Evolutionary conservation across 2,113 vertebrate species (phyloP).

Genomic region (Hemicordylus capensis): DNA sequence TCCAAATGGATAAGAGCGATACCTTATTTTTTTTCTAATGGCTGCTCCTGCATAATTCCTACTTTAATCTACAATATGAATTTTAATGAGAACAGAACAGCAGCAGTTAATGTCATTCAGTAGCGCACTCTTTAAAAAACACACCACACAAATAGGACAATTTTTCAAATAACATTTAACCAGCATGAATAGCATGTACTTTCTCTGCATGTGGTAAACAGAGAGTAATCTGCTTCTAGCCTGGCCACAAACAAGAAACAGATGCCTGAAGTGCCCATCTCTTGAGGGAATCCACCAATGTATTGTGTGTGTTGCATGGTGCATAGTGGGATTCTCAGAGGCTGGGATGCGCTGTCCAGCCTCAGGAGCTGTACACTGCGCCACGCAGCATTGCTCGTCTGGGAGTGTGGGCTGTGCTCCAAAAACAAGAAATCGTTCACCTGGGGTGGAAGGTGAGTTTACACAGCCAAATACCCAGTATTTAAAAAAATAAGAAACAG

Average conservation of each 20-base stretch:
- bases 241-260: background rate
- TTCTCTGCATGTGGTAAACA: background rate
- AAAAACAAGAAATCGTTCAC: no score
- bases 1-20: background rate
- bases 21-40: background rate
- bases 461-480: no score
- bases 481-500: no score
- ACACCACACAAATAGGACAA: background rate
- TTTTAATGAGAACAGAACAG: background rate
- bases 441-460: no score
- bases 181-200: background rate
- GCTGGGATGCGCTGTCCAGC: no score
- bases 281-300: no score
- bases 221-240: background rate
- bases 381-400: no score
- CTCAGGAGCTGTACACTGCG: no score
- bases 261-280: background rate
- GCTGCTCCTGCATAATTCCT: background rate
- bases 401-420: no score
- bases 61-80: conserved; percentile 2
- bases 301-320: no score
- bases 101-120: background rate
- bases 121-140: background rate
- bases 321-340: no score
- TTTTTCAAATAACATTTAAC: background rate